Evolutionary conservation across 53 echinoderm and acorn worm genomes (phyloP).

Genomic region (Paracentrotus lividus): DNA sequence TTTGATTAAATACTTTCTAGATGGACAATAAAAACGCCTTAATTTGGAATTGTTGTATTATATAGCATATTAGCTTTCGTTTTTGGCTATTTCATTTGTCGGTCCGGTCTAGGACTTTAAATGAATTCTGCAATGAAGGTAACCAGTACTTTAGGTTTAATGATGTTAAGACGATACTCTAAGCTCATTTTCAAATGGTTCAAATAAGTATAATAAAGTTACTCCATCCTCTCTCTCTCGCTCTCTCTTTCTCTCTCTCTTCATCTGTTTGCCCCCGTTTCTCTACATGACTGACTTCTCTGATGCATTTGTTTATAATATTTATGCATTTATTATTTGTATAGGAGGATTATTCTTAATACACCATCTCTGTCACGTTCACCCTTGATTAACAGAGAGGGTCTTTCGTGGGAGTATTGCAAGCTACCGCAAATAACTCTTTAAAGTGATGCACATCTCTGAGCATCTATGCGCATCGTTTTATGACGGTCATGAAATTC

Average conservation of each 20-base stretch:
- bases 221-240: neutral
- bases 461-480: slow-evolving; percentile 1
- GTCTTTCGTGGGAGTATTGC: neutral
- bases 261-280: neutral
- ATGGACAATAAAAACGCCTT: too few relatives aligned
- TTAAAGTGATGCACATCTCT: neutral
- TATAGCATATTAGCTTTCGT: too few relatives aligned
- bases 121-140: too few relatives aligned
- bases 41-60: too few relatives aligned
- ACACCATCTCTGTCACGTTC: neutral
- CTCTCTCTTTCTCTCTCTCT: neutral
- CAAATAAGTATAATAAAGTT: too few relatives aligned
- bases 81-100: too few relatives aligned
- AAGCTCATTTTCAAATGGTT: too few relatives aligned
- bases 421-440: neutral
- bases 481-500: neutral
- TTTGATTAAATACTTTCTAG: too few relatives aligned
- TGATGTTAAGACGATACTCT: too few relatives aligned
- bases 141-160: too few relatives aligned
- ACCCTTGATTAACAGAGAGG: neutral
- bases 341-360: neutral
- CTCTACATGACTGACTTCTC: neutral
- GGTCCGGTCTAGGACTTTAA: too few relatives aligned
- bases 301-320: neutral
- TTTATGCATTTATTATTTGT: neutral